These are phyloP conservation scores for Sebastes itinus DNA, from an alignment of 2,797 vertebrate species.

Conservation along the genomic window DNA sequence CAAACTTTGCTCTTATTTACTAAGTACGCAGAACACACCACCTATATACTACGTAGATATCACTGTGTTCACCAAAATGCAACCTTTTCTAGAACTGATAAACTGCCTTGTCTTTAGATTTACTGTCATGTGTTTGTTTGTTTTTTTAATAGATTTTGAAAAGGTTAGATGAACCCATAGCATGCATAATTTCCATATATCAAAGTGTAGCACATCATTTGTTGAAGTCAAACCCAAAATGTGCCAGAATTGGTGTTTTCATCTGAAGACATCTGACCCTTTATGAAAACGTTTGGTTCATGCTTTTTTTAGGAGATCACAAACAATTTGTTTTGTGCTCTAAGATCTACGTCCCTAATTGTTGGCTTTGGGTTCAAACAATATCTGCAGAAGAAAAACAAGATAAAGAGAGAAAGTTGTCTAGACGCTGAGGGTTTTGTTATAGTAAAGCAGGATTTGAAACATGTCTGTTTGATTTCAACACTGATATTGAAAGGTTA, in stretches of 20 bases:
- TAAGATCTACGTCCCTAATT: not conserved
- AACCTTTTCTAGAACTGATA: not conserved
- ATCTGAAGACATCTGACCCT: not conserved
- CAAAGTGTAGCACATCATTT: not conserved
- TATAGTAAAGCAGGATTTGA: not conserved
- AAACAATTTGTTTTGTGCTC: not conserved
- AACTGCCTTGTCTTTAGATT: not conserved
- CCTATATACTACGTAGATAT: not conserved
- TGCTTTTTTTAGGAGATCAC: not conserved
- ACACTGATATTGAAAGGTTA: not conserved
- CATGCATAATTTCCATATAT: not conserved
- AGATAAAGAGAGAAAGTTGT: not conserved
- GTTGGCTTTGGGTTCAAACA: not conserved
- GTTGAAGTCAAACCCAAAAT: not conserved
- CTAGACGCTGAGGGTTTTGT: not conserved
- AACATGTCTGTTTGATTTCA: not conserved
- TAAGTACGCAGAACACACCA: not conserved
- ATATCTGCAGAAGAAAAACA: not conserved
- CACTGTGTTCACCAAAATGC: not conserved
- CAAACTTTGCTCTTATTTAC: conserved; percentile 18
- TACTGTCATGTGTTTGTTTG: not conserved
- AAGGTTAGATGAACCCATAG: not conserved
- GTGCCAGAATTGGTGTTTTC: not conserved
- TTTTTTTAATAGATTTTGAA: not conserved
- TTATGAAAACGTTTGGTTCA: not conserved